phyloP scores from a whole-genome alignment of 2,113 vertebrate species.

The Xenopus laevis region DNA sequence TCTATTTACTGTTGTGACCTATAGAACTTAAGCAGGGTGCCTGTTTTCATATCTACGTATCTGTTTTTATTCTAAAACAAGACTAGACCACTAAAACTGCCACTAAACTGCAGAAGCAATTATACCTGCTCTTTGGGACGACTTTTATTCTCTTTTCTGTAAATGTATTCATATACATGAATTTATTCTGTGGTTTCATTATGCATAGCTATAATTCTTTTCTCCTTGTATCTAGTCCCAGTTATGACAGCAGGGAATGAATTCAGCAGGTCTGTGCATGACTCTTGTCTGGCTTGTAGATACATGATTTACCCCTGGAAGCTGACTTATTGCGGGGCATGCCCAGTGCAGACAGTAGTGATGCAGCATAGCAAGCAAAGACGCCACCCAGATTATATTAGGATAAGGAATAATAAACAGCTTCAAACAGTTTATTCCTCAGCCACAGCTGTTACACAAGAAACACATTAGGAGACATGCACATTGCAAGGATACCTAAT shows the following conservation, averaged over 20 bases:
- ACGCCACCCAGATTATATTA: background rate
- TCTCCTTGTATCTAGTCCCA: background rate
- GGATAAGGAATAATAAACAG: conserved; percentile 13
- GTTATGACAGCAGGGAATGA: background rate
- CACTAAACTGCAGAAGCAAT: no score
- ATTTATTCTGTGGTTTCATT: background rate
- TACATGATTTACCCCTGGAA: background rate
- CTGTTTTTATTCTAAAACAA: no score
- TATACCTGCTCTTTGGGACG: no score
- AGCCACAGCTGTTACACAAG: conserved; percentile 23
- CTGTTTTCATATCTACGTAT: no score
- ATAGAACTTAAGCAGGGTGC: no score
- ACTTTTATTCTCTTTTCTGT: no score
- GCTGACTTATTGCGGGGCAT: background rate
- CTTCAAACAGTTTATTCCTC: conserved; percentile 7
- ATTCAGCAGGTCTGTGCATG: conserved; percentile 28
- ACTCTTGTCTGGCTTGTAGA: conserved; percentile 1
- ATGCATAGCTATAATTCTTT: background rate
- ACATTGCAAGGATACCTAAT: conserved; percentile 35
- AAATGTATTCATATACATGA: no score
- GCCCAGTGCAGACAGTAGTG: background rate
- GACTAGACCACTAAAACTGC: no score
- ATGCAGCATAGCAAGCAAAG: conserved; percentile 10
- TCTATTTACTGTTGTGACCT: no score
- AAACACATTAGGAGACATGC: conserved; percentile 4